Conservation (phyloP, 2,113 vertebrate species). For the Pardalotus punctatus region DNA sequence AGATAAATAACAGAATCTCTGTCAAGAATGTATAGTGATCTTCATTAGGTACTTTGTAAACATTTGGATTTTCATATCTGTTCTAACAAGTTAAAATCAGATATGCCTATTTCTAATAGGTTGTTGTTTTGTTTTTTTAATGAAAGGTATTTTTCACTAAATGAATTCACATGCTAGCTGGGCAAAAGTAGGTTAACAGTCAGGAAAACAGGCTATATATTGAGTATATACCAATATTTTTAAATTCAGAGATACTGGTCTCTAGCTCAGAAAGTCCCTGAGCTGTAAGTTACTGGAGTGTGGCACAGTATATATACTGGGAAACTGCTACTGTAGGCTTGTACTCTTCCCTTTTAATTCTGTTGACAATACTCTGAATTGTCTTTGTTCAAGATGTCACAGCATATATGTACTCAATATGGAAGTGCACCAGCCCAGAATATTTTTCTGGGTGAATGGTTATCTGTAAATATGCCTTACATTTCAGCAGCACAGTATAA, state of each 20-base stretch:
- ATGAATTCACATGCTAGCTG: background rate
- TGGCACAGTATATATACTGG: background rate
- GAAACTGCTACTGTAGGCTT: background rate
- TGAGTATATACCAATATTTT: background rate
- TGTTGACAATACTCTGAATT: background rate
- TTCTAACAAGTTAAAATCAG: background rate
- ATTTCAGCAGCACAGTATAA: background rate
- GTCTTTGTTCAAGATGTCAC: background rate
- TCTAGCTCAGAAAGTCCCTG: background rate
- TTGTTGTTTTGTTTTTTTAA: background rate
- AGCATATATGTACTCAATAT: background rate
- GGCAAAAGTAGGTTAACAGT: background rate
- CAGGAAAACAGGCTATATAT: background rate
- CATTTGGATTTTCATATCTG: background rate
- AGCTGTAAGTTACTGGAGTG: background rate
- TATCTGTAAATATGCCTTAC: background rate
- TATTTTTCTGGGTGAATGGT: background rate
- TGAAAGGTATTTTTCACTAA: background rate
- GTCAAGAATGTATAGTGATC: background rate
- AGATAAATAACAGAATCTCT: conserved; percentile 5
- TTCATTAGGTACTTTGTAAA: background rate
- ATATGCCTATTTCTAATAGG: background rate
- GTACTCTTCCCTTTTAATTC: background rate
- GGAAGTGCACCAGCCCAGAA: background rate
- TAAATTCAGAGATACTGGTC: background rate